A percentile compares a stretch with the other conserved stretches of the same genome.
Conservation (phyloP, 1,140 invertebrate genomes). For the Eupeodes corollae region DNA sequence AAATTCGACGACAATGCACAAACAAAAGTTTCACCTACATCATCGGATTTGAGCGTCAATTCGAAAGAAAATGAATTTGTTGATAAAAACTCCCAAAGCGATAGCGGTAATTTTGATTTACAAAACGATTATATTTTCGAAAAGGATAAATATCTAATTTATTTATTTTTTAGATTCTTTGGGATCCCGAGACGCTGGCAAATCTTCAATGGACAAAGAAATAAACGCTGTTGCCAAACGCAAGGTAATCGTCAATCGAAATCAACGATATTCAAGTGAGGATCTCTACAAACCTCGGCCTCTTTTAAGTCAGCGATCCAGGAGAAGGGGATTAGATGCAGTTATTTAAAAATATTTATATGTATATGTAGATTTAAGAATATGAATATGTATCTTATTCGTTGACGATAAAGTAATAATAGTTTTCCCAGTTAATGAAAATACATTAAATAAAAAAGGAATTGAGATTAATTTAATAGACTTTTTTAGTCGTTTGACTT, state of each 20-base stretch:
- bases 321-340: slow-evolving; percentile 27
- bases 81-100: slow-evolving; percentile 11
- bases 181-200: background rate
- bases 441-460: too few relatives aligned
- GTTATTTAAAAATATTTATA: slow-evolving; percentile 14
- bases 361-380: too few relatives aligned
- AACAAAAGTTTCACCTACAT: slow-evolving; percentile 15
- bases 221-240: slow-evolving; percentile 11
- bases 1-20: background rate
- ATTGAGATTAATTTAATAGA: too few relatives aligned
- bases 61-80: slow-evolving; percentile 33
- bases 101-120: background rate
- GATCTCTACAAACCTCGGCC: slow-evolving; percentile 58
- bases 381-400: too few relatives aligned
- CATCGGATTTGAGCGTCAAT: slow-evolving; percentile 26
- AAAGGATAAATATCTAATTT: background rate
- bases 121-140: background rate
- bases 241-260: slow-evolving; percentile 17
- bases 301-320: slow-evolving; percentile 33
- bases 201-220: background rate
- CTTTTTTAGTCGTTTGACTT: too few relatives aligned
- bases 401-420: too few relatives aligned
- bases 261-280: slow-evolving; percentile 51
- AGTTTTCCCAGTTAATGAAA: too few relatives aligned
- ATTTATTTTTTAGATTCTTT: too few relatives aligned